phyloP scores from a whole-genome alignment of 1,140 invertebrate genomes.

The Drosophila baimaii region DNA sequence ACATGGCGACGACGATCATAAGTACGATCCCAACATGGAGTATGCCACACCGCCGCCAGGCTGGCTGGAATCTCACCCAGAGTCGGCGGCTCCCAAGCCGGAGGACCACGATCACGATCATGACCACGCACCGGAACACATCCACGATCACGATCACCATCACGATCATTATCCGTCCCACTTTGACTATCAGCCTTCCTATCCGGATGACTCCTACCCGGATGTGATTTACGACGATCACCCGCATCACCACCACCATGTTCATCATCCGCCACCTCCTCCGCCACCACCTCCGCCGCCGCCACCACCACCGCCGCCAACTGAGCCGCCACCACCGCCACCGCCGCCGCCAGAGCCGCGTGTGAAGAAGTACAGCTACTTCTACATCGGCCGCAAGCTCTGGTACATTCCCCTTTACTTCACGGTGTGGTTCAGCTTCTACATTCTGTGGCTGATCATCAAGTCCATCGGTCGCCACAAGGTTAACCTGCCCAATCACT shows the following conservation, averaged over 20 bases:
- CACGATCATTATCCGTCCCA: slow-evolving; percentile 60
- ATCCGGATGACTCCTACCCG: slow-evolving; percentile 37
- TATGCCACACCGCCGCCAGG: slow-evolving; percentile 79
- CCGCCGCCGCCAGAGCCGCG: slow-evolving; percentile 87
- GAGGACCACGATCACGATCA: slow-evolving; percentile 56
- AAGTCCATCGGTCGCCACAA: slow-evolving; percentile 92
- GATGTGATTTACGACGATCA: slow-evolving; percentile 79
- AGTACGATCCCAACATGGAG: slow-evolving; percentile 75
- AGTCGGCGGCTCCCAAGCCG: slow-evolving; percentile 60
- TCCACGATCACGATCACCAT: slow-evolving; percentile 73
- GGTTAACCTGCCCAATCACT: slow-evolving; percentile 84
- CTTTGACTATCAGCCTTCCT: slow-evolving; percentile 51
- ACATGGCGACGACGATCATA: slow-evolving; percentile 55
- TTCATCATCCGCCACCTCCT: slow-evolving; percentile 70
- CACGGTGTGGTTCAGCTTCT: slow-evolving; percentile 92
- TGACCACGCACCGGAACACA: slow-evolving; percentile 32
- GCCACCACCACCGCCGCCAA: slow-evolving; percentile 83
- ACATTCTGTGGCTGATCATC: slow-evolving; percentile 90
- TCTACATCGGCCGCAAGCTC: slow-evolving; percentile 91
- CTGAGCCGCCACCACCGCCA: slow-evolving; percentile 84
- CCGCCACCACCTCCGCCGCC: slow-evolving; percentile 72
- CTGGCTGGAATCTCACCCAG: slow-evolving; percentile 75
- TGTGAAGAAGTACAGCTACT: slow-evolving; percentile 92
- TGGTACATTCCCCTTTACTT: slow-evolving; percentile 94
- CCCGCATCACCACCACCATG: slow-evolving; percentile 77